A percentile compares a stretch with the other conserved stretches of the same genome.
phyloP scores from a whole-genome alignment of 2,113 vertebrate species.

The Mustelus asterias region DNA sequence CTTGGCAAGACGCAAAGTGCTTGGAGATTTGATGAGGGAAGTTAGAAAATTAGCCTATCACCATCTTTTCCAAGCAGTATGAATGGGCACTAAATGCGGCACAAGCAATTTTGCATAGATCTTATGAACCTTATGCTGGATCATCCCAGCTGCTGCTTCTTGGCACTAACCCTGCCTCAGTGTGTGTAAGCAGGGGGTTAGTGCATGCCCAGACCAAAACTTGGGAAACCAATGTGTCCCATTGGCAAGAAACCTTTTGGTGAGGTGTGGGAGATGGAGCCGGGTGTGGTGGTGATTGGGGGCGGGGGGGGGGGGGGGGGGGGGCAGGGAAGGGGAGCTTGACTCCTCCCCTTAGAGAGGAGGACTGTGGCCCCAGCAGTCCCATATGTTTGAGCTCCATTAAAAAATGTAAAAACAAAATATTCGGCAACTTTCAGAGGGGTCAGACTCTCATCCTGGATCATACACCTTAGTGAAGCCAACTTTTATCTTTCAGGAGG shows the following conservation, averaged over 20 bases:
- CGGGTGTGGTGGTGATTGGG: too few relatives aligned
- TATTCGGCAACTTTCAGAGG: background rate
- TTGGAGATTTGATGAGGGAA: background rate
- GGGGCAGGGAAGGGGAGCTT: background rate
- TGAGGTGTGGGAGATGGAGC: background rate
- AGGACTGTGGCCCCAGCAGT: background rate
- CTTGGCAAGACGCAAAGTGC: background rate
- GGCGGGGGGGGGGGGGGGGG: too few relatives aligned
- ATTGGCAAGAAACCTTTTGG: too few relatives aligned
- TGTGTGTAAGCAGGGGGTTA: background rate
- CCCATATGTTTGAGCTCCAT: background rate
- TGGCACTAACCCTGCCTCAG: background rate
- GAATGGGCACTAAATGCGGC: background rate
- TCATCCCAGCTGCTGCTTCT: background rate
- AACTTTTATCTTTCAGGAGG: background rate
- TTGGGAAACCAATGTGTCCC: background rate
- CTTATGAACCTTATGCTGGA: background rate
- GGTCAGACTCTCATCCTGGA: background rate
- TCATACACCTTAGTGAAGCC: background rate
- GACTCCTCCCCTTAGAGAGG: background rate
- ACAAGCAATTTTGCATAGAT: background rate
- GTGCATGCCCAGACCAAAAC: background rate
- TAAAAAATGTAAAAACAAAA: background rate
- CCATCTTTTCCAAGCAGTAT: background rate
- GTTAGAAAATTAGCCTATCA: background rate